These are phyloP conservation scores for Congeria kusceri DNA, from an alignment of 2,888 invertebrate species.

Conservation along the genomic window DNA sequence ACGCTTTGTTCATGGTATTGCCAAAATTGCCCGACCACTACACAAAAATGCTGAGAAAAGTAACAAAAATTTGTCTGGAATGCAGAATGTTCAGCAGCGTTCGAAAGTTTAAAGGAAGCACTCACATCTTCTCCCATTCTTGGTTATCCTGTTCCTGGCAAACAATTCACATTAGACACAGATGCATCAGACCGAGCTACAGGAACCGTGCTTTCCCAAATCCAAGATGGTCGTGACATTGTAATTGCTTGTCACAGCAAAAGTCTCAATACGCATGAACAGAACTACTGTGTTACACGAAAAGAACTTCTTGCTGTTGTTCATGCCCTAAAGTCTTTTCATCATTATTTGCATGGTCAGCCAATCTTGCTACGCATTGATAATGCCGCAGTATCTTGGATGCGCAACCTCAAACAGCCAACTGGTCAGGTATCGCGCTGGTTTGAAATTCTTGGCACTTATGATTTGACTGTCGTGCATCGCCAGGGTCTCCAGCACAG, in stretches of 20 bases:
- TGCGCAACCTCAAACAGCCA: not conserved
- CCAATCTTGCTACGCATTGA: constrained; percentile 21
- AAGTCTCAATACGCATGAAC: constrained; percentile 16
- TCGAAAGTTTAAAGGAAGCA: constrained; percentile 6
- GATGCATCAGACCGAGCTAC: constrained; percentile 20
- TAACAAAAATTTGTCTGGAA: constrained; percentile 28
- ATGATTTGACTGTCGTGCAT: not conserved
- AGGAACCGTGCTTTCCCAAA: constrained; percentile 20
- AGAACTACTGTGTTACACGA: constrained; percentile 5
- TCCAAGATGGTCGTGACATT: not conserved
- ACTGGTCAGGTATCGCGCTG: not conserved
- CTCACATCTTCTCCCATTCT: constrained; percentile 26
- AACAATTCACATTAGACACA: constrained; percentile 29
- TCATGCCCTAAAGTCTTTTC: constrained; percentile 28
- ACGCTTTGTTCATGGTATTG: constrained; percentile 19
- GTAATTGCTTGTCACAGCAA: constrained; percentile 12
- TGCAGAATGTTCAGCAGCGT: constrained; percentile 25
- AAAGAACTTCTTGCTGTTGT: constrained; percentile 42
- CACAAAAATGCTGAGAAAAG: constrained; percentile 30
- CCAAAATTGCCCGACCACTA: constrained; percentile 26
- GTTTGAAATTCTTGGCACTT: not conserved
- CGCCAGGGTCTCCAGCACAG: not conserved
- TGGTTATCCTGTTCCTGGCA: constrained; percentile 15
- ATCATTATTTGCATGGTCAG: constrained; percentile 18
- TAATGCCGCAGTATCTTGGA: constrained; percentile 26